Evolutionary conservation across 1,140 invertebrate genomes (phyloP), one percentile per base, ranked within the genome.

Genomic region (Leptinotarsa lineolata): DNA sequence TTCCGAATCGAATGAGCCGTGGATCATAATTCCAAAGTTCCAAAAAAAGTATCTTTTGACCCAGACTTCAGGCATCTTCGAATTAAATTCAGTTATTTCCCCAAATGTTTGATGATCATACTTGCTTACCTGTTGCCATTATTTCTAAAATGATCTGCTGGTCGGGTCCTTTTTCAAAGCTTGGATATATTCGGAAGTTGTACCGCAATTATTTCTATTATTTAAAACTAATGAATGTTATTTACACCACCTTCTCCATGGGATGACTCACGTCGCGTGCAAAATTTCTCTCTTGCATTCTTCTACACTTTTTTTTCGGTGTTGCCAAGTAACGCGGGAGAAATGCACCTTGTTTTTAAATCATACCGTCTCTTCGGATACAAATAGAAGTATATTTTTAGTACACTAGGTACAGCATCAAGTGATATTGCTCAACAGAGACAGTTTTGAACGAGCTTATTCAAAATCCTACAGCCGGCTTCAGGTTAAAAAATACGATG

Each of bases 341-440:
- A 81, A 81, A 81, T 80, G 80, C 76, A 81, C 80, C 61, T 66
- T 70, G 72, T 78, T 81, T 81, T 79, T 79, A 78, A 70, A 61
- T 45, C 39, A 18, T 18, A 20, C 63, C 72, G 74, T 76, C 72
- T 77, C 72, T 66, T 74, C 44, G 68, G 68, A 77, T 75, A 69
- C 70, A 80, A 78, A 80, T 78, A 80, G 78, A 78, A 24, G 66
- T 15, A 68, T 80, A 79, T 79, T 79, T 79, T 76, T 79, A 79
- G 78, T 76, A 54, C 67, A 61, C 65, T 71, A 24, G 73, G 73
- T 74, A 66, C 73, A 70, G 24, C 61, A 63, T 63, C 48, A 18
- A 66, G 44, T 67, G 30, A 73, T 66, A 67, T 65, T 58, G 13
- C 54, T 66, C 65, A 68, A 24, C 68, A 74, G 69, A 61, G 58